Evolutionary conservation across 2,797 vertebrate genomes (phyloP).

Genomic region (Urocyon cinereoargenteus): DNA sequence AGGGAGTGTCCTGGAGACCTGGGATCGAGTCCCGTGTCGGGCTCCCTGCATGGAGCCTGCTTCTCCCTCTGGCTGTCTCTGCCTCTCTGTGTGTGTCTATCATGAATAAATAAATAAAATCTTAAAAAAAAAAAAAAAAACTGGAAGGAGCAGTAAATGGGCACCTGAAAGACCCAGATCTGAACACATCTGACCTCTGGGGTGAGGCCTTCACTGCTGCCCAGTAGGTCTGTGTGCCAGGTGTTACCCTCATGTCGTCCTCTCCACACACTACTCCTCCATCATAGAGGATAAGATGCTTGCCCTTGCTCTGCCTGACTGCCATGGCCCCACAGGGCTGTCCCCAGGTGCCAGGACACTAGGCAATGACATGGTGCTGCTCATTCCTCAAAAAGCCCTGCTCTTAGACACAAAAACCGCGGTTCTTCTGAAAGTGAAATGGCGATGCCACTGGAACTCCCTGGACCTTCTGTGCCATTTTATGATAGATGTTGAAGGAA

Average conservation of each 20-base stretch:
- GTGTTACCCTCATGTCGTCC: neutral
- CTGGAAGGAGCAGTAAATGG: neutral
- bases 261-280: neutral
- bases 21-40: too few species aligned
- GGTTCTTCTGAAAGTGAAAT: neutral
- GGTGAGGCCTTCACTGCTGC: too few species aligned
- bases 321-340: neutral
- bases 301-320: neutral
- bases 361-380: neutral
- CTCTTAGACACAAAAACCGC: neutral
- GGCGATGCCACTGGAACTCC: neutral
- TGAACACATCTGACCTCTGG: neutral
- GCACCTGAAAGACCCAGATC: neutral
- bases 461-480: neutral
- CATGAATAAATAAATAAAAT: too few species aligned
- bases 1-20: too few species aligned
- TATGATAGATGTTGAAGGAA: neutral
- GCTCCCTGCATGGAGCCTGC: too few species aligned
- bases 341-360: neutral
- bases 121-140: neutral
- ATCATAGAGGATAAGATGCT: too few species aligned
- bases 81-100: too few species aligned
- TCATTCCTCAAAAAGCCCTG: neutral
- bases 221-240: rapidly evolving
- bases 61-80: too few species aligned